Evolutionary conservation across 2,888 invertebrate species (phyloP), one percentile per base, ranked within the genome.

Genomic region (Calameuta pallipes): DNA sequence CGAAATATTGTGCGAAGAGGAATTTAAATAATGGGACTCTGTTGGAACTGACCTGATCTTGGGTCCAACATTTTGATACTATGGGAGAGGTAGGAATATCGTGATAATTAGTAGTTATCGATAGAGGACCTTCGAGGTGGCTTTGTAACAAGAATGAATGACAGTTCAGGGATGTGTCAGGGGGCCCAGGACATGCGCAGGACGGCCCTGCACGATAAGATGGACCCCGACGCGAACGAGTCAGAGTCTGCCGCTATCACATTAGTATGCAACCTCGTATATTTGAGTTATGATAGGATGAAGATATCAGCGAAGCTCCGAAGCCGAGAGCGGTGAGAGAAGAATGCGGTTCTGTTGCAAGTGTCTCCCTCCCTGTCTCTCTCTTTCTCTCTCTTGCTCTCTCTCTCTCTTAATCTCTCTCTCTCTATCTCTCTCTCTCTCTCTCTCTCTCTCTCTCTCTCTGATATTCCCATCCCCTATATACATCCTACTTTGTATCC

Each of bases 231-330:
- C 12, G 71, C 71, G 23, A 23, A 56, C 56, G 56, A 56, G 56
- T 56, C 56, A 56, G 56, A 56, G 56, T 56, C 56, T 56, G 71
- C 71, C 71, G 71, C 71, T 71, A 71, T 71, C 71, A 34, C 23
- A 33, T 71, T 71, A 71, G 71, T 71, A 71, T 71, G 71, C 71
- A 71, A 33, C 71, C n/a, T 74, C 71, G 76, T 74, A 56, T 77
- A 71, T 82, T 83, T 85, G 83, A 87, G 82, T 87, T 85, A 86
- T 83, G 87, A 85, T 84, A 82, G 82, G 80, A 76, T 85, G 84
- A 86, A 87, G 86, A 86, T 86, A 85, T 87, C 85, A 81, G 37
- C 37, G 74, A 36, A 74, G 37, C 75, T 73, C 37, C 75, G 79
- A 74, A 74, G 82, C 78, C 37, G 80, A 69, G 82, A 80, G 82